Evolutionary conservation across 2,797 vertebrate genomes (phyloP), one percentile per base, ranked within the genome.

Genomic region (Antennarius maculatus): DNA sequence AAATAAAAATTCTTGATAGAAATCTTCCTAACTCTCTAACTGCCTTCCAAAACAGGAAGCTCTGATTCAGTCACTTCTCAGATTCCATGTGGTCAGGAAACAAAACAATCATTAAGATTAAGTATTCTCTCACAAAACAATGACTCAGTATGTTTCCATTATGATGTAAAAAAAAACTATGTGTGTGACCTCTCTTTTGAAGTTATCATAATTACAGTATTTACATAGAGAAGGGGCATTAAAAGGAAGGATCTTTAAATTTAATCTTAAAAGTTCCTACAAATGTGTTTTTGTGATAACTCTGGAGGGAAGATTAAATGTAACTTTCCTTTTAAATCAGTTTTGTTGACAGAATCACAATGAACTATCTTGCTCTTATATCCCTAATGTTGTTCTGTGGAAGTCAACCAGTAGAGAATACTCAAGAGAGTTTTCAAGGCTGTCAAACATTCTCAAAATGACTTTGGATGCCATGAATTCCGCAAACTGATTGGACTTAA

Each of bases 401-500:
- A 11, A 7, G 39, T 1, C 6, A 10, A 62, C 46, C 43, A 66
- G 53, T 7, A 41, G 2, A 55, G 3, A 58, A 49, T 3, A 14
- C 34, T 74, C 3, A 23, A 48, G 67, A 64, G 4, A 72, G 23
- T 43, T 54, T 63, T 68, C 23, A 66, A 41, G n/a, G 48, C 27
- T 45, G 57, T 68, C 51, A 69, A 70, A 72, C 23, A 16, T 18
- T n/a, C 51, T 42, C 27, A 78, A 52, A 72, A 74, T 68, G 42
- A 68, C 47, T 65, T 23, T 3, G 12, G 59, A 85, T 80, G 79
- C 83, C 74, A 57, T 23, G 49, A 67, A 90, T 92, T 89, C 86
- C 88, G 83, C 5, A 55, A 81, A 75, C 74, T 74, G 77, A 87
- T 75, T 68, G 58, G 82, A 88, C 66, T 69, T 73, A 71, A 72